Evolutionary conservation across 1,140 invertebrate species (phyloP).

Genomic region (Leptinotarsa undecemlineata): DNA sequence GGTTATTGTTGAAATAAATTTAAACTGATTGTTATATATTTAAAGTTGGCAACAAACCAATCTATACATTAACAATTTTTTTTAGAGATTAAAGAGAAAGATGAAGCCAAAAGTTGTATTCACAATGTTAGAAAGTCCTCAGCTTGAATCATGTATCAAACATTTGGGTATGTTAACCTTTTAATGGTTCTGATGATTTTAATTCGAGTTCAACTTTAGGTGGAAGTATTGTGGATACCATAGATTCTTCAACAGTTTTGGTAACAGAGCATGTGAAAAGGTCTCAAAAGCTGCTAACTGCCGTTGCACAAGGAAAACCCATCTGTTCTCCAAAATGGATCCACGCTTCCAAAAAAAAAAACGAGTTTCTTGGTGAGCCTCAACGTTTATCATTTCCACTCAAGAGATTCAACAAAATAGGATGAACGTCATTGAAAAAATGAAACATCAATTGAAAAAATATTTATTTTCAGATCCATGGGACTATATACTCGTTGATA

Average conservation of each 20-base stretch:
- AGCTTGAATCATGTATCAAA: slow-evolving; percentile 45
- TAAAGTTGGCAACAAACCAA: no score
- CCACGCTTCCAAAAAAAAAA: slow-evolving; percentile 55
- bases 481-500: slow-evolving; percentile 58
- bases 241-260: slow-evolving; percentile 56
- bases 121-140: slow-evolving; percentile 51
- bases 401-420: no score
- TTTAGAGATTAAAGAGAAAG: slow-evolving; percentile 41
- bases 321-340: slow-evolving; percentile 59
- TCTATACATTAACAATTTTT: not conserved
- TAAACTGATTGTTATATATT: no score
- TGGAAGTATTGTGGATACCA: slow-evolving; percentile 49
- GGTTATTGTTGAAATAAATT: no score
- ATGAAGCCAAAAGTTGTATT: slow-evolving; percentile 51
- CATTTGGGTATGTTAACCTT: slow-evolving; percentile 40
- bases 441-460: not conserved
- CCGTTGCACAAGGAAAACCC: slow-evolving; percentile 57
- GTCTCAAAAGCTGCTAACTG: slow-evolving; percentile 59
- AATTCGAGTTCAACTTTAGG: slow-evolving; percentile 38
- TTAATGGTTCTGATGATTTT: not conserved
- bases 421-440: no score
- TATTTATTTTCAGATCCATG: slow-evolving; percentile 56
- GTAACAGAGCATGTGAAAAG: slow-evolving; percentile 57
- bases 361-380: slow-evolving; percentile 53
- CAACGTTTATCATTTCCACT: not conserved